Percentiles rank a stretch among this genome's conserved stretches.
These are phyloP conservation scores for Rhinella marina DNA, from an alignment of 2,797 vertebrate species.

Conservation along the genomic window DNA sequence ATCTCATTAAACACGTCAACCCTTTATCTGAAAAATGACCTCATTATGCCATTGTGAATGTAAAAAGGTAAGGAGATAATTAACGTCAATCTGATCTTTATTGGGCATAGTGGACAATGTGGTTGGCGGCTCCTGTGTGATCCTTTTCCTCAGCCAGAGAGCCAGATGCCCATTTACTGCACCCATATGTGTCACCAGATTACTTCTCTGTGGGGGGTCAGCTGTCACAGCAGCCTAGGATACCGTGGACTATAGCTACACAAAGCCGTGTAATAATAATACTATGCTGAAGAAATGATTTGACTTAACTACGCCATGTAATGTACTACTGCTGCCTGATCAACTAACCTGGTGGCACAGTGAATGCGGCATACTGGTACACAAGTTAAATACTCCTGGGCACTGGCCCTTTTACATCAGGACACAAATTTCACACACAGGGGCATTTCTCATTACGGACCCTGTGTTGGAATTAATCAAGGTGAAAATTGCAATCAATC, in stretches of 20 bases:
- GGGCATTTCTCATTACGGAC: constrained; percentile 61
- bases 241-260: no score
- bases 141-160: not conserved
- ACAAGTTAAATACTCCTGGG: constrained; percentile 35
- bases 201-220: not conserved
- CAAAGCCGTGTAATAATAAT: not conserved
- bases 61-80: constrained; percentile 12
- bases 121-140: not conserved
- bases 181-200: constrained; percentile 9
- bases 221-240: not conserved
- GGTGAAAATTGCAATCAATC: constrained; percentile 64
- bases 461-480: constrained; percentile 61
- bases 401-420: constrained; percentile 29
- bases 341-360: not conserved
- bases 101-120: not conserved
- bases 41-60: constrained; percentile 3
- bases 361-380: not conserved
- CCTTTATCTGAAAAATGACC: constrained; percentile 18
- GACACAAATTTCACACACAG: constrained; percentile 36
- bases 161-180: constrained; percentile 23
- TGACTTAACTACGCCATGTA: not conserved
- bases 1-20: not conserved
- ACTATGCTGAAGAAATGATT: not conserved
- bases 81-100: constrained; percentile 13
- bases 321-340: not conserved